Conservation (phyloP, 1,140 invertebrate genomes). For the Tetragnatha versicolor region DNA sequence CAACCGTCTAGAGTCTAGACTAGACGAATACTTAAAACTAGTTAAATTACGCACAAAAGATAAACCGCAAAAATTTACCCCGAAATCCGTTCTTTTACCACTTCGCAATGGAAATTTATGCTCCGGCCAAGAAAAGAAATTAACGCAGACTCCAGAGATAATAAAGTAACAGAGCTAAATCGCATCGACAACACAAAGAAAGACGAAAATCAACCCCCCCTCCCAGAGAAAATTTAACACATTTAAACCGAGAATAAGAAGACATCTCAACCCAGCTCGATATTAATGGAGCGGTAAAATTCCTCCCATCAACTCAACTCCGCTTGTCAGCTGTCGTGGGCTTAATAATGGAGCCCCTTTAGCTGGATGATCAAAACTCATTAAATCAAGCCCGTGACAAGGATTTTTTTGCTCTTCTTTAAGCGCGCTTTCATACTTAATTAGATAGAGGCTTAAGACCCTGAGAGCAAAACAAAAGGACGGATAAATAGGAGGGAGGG, state of each 20-base stretch:
- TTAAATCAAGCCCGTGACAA: constrained; percentile 53
- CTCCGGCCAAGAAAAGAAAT: too few species aligned
- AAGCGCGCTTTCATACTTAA: constrained; percentile 47
- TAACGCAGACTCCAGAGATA: too few species aligned
- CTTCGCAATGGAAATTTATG: too few species aligned
- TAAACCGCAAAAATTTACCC: too few species aligned
- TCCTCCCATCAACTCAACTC: constrained; percentile 53
- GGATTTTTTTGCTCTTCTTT: constrained; percentile 35
- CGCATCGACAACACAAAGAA: neutral
- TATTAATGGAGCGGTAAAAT: constrained; percentile 55
- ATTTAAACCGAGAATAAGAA: constrained; percentile 40
- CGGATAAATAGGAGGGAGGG: constrained; percentile 8
- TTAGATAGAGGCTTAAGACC: constrained; percentile 45
- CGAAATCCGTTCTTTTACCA: too few species aligned
- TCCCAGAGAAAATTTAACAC: constrained; percentile 44
- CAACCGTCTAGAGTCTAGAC: too few species aligned
- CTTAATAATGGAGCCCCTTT: constrained; percentile 54
- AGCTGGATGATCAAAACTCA: constrained; percentile 53
- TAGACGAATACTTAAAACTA: too few species aligned
- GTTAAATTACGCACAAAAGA: too few species aligned
- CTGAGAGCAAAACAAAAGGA: constrained; percentile 26
- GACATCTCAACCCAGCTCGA: constrained; percentile 45
- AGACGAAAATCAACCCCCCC: constrained; percentile 11
- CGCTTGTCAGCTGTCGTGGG: constrained; percentile 53
- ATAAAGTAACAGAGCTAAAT: neutral